Evolutionary conservation across 37 sponge, comb jelly and placozoan species (phyloP), one percentile per base, ranked within the genome.

Genomic region (Halichondria panicea): DNA sequence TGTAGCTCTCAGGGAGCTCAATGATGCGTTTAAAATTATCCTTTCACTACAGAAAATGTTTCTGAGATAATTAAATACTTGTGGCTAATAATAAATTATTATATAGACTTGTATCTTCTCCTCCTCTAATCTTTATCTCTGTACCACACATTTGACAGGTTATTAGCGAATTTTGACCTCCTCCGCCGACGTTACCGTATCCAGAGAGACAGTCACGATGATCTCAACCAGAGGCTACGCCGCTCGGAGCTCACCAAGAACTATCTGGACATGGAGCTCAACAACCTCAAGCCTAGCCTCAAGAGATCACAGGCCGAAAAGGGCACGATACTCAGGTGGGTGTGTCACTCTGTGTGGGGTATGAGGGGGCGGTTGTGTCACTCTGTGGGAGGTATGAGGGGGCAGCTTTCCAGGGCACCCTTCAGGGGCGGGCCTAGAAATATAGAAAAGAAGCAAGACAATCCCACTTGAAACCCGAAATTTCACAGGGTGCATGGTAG

Each of bases 221-320:
- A 81, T 25, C 67, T 91, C 35, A 55, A 77, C 43, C 63, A 69
- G 24, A 77, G 74, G 48, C 68, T 91, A 21, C 30, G 57, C 15
- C 56, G 82, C 30, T 72, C 67, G 22, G 91, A 91, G 55, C 67
- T 32, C 33, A 72, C 59, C 42, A 76, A 77, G 39, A 93, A 88
- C 40, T 52, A 61, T 35, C 27, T 85, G 32, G 94, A 88, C 33
- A 66, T 55, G 39, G 86, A 84, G 38, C 61, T 88, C 22, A 93
- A 89, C 63, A 61, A 61, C 38, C 60, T 93, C 50, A 93, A 86
- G 46, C 94, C 94, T 12, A 68, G 78, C 77, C 50, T 93, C 38
- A 93, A 87, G 41, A 22, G 39, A 40, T 78, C 86, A 34, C 85
- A 88, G 52, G 38, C 68, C 32, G 87, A 93, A 43, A 88, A 70